A percentile compares a stretch with the other conserved stretches of the same genome.
Conservation (phyloP, 1,140 invertebrate genomes). For the Dreissena polymorpha region DNA sequence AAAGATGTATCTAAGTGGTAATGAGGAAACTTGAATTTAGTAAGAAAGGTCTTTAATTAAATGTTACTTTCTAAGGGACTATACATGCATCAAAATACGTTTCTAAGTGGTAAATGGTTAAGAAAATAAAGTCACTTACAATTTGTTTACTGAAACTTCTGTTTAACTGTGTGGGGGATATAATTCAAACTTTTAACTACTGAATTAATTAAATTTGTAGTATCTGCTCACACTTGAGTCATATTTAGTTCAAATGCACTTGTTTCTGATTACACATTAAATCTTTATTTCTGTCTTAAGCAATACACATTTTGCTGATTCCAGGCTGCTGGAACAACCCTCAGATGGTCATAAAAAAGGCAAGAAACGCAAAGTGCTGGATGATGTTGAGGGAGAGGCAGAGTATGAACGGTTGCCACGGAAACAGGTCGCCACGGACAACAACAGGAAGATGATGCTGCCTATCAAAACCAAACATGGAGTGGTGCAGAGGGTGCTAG, state of each 20-base stretch:
- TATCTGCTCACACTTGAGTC: no score
- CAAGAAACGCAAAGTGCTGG: conserved; percentile 59
- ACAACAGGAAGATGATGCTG: conserved; percentile 68
- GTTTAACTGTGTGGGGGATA: no score
- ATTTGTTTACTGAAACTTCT: no score
- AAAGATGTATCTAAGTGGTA: no score
- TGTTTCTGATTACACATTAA: conserved; percentile 9
- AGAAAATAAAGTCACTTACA: no score
- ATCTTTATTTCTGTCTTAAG: background rate
- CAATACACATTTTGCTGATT: conserved; percentile 13
- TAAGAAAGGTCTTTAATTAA: no score
- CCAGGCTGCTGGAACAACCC: conserved; percentile 15
- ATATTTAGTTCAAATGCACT: background rate
- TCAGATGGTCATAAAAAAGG: conserved; percentile 50
- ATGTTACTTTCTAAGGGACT: no score
- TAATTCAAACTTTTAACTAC: no score
- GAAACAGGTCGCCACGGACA: conserved; percentile 58
- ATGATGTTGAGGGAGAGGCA: conserved; percentile 53
- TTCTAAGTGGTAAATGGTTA: no score
- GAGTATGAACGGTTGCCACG: conserved; percentile 70
- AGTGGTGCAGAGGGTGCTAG: conserved; percentile 61
- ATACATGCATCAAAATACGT: no score
- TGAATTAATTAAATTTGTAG: no score
- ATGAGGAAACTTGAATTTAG: no score
- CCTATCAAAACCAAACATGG: conserved; percentile 74